Evolutionary conservation across 1,140 invertebrate genomes (phyloP), one percentile per base, ranked within the genome.

Genomic region (Heliothis subflexa): DNA sequence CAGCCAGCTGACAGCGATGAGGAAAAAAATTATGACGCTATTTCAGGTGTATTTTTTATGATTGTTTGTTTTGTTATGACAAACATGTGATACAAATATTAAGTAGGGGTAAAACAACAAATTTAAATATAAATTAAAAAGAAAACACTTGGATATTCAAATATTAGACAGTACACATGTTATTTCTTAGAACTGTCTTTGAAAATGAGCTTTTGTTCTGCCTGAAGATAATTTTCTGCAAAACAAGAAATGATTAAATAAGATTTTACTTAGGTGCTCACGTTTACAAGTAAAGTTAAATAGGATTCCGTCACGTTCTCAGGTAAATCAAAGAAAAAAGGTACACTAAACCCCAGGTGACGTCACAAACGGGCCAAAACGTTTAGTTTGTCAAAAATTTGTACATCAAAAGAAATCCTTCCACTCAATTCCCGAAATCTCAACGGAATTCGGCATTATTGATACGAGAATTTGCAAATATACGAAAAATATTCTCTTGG

Each of bases 391-490:
- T 21, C 61, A 55, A 77, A 68, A 66, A 57, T 47, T 45, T 68
- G 16, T 68, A 77, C 28, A 68, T 77, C 33, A 55, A 55, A 61
- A 55, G 50, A 57, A 68, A 68, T 68, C 50, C 50, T 21, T 68
- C 33, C 16, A 68, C 61, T 77, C 75, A 68, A 77, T 55, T 77
- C 68, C 10, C 52, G 18, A 59, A 13, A 45, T 62, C 18, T 62
- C 28, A 70, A 78, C 77, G 57, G 25, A 79, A 66, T 72, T 78
- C 52, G 47, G 77, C 74, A 79, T 80, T 80, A 80, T 82, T 78
- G 74, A 78, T 81, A 76, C 70, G 59, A 71, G 74, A 81, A 78
- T 83, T 78, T 79, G 57, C 73, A 81, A 83, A 79, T 81, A 78
- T 71, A 78, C 40, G 61, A 77, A 83, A 74, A 66, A 78, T 77